phyloP scores from a whole-genome alignment of 1,140 invertebrate species.

The Antheraea mylitta region DNA sequence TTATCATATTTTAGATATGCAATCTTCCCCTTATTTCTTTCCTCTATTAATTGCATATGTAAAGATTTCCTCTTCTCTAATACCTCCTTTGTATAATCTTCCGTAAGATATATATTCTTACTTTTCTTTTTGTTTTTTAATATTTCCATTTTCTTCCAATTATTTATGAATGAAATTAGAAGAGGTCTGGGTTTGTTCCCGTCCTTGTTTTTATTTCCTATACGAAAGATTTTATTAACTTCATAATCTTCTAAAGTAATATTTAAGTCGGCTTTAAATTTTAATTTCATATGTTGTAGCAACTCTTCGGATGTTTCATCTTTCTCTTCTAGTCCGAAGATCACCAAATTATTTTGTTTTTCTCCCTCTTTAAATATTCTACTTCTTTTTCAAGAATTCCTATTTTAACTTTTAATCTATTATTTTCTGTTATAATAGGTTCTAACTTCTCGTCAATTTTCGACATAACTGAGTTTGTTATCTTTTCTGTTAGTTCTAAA shows the following conservation, averaged over 20 bases:
- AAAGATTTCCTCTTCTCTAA: not conserved
- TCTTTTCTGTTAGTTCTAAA: not conserved
- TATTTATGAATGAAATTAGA: not conserved
- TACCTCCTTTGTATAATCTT: not conserved
- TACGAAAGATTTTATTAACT: not conserved
- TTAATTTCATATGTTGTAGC: not conserved
- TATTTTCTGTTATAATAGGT: not conserved
- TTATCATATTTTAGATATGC: not conserved
- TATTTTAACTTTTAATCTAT: not conserved
- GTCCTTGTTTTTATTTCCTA: no score
- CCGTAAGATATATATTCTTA: no score
- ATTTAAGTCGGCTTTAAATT: not conserved
- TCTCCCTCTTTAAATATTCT: not conserved
- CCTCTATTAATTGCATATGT: not conserved
- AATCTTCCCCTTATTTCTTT: conserved; percentile 2
- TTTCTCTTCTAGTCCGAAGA: not conserved
- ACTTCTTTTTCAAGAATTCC: not conserved
- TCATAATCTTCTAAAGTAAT: not conserved
- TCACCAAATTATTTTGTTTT: not conserved
- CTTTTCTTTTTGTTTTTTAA: not conserved
- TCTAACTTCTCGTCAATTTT: not conserved
- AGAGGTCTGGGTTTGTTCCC: not conserved
- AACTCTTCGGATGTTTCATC: not conserved
- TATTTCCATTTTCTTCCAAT: not conserved
- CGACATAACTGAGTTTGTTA: no score